Conservation (phyloP, 2,888 invertebrate genomes). For the Bimastos eiseni region DNA sequence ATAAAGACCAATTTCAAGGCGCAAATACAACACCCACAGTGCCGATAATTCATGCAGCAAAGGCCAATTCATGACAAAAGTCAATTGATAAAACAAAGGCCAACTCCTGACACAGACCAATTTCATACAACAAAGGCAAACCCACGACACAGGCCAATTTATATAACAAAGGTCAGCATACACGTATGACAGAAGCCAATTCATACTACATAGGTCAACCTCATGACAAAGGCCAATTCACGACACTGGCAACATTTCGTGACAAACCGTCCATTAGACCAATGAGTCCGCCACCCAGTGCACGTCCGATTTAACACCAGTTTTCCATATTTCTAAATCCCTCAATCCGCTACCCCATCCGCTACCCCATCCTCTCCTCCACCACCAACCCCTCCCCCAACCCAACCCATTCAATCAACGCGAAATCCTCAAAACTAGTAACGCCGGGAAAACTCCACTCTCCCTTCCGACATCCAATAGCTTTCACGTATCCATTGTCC, state of each 20-base stretch:
- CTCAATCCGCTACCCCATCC: not conserved
- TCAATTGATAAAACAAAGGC: no score
- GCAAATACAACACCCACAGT: no score
- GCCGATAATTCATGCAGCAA: no score
- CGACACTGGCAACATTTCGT: not conserved
- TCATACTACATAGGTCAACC: no score
- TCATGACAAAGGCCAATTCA: not conserved
- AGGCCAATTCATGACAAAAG: no score
- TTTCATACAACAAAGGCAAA: no score
- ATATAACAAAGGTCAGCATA: no score
- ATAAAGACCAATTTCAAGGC: no score
- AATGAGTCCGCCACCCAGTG: not conserved
- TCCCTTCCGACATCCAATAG: not conserved
- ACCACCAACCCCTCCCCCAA: not conserved
- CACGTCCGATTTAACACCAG: not conserved
- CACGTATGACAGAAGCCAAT: not conserved
- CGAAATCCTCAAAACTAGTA: not conserved
- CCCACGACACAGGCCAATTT: not conserved
- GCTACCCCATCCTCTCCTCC: not conserved
- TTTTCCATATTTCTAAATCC: not conserved
- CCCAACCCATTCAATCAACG: not conserved
- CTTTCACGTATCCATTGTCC: not conserved
- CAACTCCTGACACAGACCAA: no score
- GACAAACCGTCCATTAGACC: not conserved
- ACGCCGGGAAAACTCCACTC: not conserved